Percentiles rank a stretch among this genome's conserved stretches.
phyloP scores from a whole-genome alignment of 2,113 vertebrate species.

The Holacanthus passer region DNA sequence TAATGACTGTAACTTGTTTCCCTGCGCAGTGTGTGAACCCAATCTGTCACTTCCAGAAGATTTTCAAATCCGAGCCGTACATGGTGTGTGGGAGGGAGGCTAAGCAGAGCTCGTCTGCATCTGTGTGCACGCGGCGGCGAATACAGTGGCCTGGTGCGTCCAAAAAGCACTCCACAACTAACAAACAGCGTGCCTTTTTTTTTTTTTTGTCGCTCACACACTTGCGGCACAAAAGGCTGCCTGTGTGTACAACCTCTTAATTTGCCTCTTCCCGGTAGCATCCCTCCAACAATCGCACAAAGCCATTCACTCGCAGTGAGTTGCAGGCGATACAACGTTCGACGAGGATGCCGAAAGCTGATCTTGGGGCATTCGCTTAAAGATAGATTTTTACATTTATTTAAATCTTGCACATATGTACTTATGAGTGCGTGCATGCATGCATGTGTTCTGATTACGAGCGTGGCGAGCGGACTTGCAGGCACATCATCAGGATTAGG shows the following conservation, averaged over 20 bases:
- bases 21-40: slow-evolving; percentile 70
- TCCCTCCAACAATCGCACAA: slow-evolving; percentile 32
- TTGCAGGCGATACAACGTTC: slow-evolving; percentile 25
- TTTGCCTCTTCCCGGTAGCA: slow-evolving; percentile 47
- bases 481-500: slow-evolving; percentile 75
- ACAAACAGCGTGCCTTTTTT: background rate
- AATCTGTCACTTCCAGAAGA: slow-evolving; percentile 78
- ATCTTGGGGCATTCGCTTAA: slow-evolving; percentile 49
- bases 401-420: slow-evolving; percentile 50
- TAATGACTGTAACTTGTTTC: slow-evolving; percentile 76
- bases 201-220: slow-evolving; percentile 6
- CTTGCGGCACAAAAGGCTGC: slow-evolving; percentile 25
- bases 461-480: slow-evolving; percentile 73
- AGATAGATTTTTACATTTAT: slow-evolving; percentile 29
- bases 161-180: background rate
- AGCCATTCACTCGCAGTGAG: slow-evolving; percentile 20
- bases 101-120: slow-evolving; percentile 51
- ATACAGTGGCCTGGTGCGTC: slow-evolving; percentile 27
- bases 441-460: slow-evolving; percentile 38
- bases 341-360: slow-evolving; percentile 47
- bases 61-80: slow-evolving; percentile 61
- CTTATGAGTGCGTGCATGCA: slow-evolving; percentile 20
- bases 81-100: slow-evolving; percentile 58
- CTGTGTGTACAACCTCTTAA: slow-evolving; percentile 20
- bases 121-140: background rate